phyloP scores from a whole-genome alignment of 1,140 invertebrate genomes.

The Dinothrombium tinctorium region DNA sequence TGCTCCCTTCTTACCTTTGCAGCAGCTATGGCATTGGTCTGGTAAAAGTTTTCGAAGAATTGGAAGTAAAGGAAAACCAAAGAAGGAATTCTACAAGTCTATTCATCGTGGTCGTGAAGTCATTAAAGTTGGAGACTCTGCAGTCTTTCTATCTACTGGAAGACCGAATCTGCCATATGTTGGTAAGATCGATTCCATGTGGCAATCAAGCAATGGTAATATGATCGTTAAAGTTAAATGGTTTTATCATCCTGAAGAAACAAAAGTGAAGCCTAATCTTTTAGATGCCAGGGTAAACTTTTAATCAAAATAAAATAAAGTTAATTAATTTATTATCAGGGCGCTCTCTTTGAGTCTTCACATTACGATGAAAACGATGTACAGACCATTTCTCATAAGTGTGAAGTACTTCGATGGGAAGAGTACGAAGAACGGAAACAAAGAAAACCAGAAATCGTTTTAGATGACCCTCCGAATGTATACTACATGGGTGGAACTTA shows the following conservation, averaged over 20 bases:
- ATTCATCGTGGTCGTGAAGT: conserved; percentile 61
- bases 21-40: conserved; percentile 64
- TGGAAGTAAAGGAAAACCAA: conserved; percentile 50
- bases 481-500: conserved; percentile 82
- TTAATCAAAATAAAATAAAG: not conserved
- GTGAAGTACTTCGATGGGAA: conserved; percentile 55
- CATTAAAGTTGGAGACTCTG: conserved; percentile 65
- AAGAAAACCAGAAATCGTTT: conserved; percentile 18
- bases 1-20: conserved; percentile 50
- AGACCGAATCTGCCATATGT: conserved; percentile 71
- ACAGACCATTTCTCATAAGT: conserved; percentile 89
- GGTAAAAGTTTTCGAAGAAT: conserved; percentile 53
- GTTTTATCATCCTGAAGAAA: conserved; percentile 93
- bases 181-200: conserved; percentile 65
- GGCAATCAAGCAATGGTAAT: conserved; percentile 56
- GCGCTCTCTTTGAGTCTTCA: conserved; percentile 61
- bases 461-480: conserved; percentile 38
- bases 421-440: conserved; percentile 38
- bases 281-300: conserved; percentile 22
- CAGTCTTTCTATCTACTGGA: conserved; percentile 70
- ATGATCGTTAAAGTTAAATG: conserved; percentile 79
- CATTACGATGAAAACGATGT: conserved; percentile 89
- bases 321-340: conserved; percentile 30
- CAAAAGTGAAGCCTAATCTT: conserved; percentile 28
- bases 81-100: conserved; percentile 65